phyloP scores from a whole-genome alignment of 2,888 invertebrate genomes.

The Drosophila yooni region DNA sequence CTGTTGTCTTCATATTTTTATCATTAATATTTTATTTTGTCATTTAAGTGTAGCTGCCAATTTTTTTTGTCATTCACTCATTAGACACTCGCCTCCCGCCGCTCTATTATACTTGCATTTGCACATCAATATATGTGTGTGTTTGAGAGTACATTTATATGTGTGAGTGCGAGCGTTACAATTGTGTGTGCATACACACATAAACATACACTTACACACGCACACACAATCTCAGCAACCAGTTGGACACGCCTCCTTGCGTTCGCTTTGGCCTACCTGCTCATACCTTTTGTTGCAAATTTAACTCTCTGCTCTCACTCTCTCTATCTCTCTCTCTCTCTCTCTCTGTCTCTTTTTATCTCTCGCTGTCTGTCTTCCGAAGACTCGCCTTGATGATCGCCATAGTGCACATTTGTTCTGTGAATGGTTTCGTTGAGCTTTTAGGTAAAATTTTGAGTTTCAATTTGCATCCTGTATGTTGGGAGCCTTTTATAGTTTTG shows the following conservation, averaged over 20 bases:
- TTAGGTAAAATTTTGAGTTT: not conserved
- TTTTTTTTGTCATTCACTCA: slow-evolving; percentile 72
- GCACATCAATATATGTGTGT: slow-evolving; percentile 23
- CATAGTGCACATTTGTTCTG: slow-evolving; percentile 46
- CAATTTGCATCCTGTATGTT: not conserved
- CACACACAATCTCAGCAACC: slow-evolving; percentile 27
- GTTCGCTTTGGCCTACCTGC: slow-evolving; percentile 63
- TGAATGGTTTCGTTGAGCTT: slow-evolving; percentile 12
- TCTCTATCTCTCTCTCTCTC: slow-evolving; percentile 4
- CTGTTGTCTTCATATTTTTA: slow-evolving; percentile 77
- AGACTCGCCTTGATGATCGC: slow-evolving; percentile 57
- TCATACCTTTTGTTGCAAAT: slow-evolving; percentile 72
- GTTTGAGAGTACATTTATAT: slow-evolving; percentile 4
- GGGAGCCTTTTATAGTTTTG: not conserved
- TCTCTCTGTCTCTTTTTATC: not conserved
- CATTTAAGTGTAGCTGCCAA: slow-evolving; percentile 76
- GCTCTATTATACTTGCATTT: slow-evolving; percentile 31
- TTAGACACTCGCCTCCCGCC: slow-evolving; percentile 51
- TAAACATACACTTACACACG: slow-evolving; percentile 14
- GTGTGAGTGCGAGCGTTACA: slow-evolving; percentile 26
- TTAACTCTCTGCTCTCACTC: slow-evolving; percentile 36
- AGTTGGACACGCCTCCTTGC: slow-evolving; percentile 75
- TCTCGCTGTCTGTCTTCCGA: slow-evolving; percentile 16
- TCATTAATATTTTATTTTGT: slow-evolving; percentile 73
- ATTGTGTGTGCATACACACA: slow-evolving; percentile 20